Conservation (phyloP, 2,888 invertebrate species). For the Agonopterix arenella region DNA sequence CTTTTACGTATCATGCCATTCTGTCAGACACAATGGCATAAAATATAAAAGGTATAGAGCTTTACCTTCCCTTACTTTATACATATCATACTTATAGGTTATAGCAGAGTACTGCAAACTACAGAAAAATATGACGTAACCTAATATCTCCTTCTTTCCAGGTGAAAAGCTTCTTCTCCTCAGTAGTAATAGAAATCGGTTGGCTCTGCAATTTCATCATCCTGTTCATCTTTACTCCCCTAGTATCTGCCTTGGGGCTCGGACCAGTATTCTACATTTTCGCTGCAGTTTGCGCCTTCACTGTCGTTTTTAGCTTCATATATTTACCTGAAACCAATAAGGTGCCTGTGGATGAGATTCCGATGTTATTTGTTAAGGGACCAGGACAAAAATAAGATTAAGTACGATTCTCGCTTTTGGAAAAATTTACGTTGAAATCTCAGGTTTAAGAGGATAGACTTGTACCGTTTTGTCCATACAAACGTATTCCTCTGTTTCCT, state of each 20-base stretch:
- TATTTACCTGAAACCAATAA: constrained; percentile 47
- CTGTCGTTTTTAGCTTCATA: constrained; percentile 26
- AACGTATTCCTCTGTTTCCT: no score
- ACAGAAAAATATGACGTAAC: no score
- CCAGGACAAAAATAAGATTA: not conserved
- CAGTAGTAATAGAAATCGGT: constrained; percentile 40
- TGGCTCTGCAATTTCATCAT: constrained; percentile 46
- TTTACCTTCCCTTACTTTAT: no score
- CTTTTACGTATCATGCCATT: no score
- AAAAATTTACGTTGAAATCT: no score
- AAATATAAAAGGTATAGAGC: no score
- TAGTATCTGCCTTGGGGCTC: constrained; percentile 37
- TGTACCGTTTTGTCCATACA: no score
- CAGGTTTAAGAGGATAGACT: no score
- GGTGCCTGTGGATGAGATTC: constrained; percentile 36
- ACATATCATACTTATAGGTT: no score
- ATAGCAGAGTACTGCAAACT: no score
- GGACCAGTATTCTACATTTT: constrained; percentile 50
- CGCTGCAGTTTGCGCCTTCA: constrained; percentile 28
- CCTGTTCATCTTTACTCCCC: constrained; percentile 45
- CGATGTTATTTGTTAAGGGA: constrained; percentile 23
- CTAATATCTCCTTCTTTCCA: constrained; percentile 15
- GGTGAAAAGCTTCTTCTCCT: constrained; percentile 41
- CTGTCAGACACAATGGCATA: no score
- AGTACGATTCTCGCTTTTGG: no score